Evolutionary conservation across 1,140 invertebrate species (phyloP).

Genomic region (Aethina tumida): DNA sequence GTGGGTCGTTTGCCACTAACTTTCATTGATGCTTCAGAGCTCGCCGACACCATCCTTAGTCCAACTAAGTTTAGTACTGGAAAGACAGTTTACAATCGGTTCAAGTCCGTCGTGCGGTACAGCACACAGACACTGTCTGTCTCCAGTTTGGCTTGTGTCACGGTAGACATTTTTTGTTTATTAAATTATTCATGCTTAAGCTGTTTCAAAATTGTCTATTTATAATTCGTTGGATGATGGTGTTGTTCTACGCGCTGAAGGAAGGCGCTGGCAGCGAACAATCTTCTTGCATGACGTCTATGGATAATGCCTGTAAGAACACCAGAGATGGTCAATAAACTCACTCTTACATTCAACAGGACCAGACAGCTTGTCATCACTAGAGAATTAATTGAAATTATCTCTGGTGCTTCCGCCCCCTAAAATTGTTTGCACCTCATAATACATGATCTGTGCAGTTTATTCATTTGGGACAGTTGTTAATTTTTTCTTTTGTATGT

Average conservation of each 20-base stretch:
- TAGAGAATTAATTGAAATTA: constrained; percentile 98
- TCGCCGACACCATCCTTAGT: constrained; percentile 71
- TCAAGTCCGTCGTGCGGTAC: constrained; percentile 93
- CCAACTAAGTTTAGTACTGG: constrained; percentile 82
- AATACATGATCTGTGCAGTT: constrained; percentile 1
- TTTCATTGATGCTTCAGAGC: constrained; percentile 82
- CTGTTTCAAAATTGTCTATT: constrained; percentile 66
- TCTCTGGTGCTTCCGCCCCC: constrained; percentile 96
- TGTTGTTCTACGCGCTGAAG: constrained; percentile 92
- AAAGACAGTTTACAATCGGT: constrained; percentile 83
- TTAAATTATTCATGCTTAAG: constrained; percentile 31
- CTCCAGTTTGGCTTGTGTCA: constrained; percentile 60
- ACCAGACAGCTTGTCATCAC: constrained; percentile 99
- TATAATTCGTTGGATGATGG: constrained; percentile 88
- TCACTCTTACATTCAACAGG: constrained; percentile 95
- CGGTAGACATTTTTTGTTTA: constrained; percentile 31
- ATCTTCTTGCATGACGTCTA: constrained; percentile 96
- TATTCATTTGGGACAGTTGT: constrained; percentile 6
- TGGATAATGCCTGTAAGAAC: constrained; percentile 99
- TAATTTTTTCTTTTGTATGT: constrained; percentile 3
- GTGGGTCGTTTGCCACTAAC: constrained; percentile 85
- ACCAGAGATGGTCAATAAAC: constrained; percentile 99
- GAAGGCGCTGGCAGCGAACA: constrained; percentile 96
- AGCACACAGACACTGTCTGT: constrained; percentile 70
- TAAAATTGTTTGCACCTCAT: constrained; percentile 23